A percentile compares a stretch with the other conserved stretches of the same genome.
These are phyloP conservation scores for Portunus trituberculatus DNA, from an alignment of 1,140 invertebrate species.

Conservation along the genomic window DNA sequence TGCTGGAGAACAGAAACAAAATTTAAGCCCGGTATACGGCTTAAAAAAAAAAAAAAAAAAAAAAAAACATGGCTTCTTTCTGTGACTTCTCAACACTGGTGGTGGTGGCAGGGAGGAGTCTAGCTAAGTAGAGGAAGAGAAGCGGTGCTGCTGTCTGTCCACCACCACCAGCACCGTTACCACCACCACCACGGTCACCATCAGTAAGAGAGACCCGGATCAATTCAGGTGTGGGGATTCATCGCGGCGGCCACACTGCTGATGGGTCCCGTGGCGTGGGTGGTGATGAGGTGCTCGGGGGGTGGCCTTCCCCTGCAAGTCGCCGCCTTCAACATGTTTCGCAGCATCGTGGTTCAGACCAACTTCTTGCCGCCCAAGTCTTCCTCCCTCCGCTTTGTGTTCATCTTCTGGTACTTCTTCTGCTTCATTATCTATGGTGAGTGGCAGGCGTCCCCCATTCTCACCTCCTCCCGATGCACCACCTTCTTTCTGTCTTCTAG, in stretches of 20 bases:
- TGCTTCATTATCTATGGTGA: conserved; percentile 58
- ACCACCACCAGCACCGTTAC: neutral
- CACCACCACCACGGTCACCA: neutral
- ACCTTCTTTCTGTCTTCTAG: no score
- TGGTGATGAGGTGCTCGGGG: neutral
- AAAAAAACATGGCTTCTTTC: neutral
- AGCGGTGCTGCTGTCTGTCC: neutral
- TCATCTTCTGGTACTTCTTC: conserved; percentile 58
- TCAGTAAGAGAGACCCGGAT: neutral
- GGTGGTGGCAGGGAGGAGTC: neutral
- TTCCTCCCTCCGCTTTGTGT: conserved; percentile 37
- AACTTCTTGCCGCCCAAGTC: neutral
- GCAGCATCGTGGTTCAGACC: conserved; percentile 58
- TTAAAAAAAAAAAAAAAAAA: neutral
- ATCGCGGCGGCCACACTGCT: conserved; percentile 32
- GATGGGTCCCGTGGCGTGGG: conserved; percentile 18
- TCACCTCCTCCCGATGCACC: no score
- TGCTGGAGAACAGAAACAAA: no score
- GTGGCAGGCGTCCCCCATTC: no score
- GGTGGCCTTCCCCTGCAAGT: neutral
- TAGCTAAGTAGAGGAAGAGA: neutral
- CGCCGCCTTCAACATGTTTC: conserved; percentile 54
- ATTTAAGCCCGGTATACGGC: neutral
- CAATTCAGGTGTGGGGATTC: conserved; percentile 42
- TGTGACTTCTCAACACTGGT: neutral